These are phyloP conservation scores for Entomobrya multifasciata DNA, from an alignment of 2,888 invertebrate genomes.

Conservation along the genomic window DNA sequence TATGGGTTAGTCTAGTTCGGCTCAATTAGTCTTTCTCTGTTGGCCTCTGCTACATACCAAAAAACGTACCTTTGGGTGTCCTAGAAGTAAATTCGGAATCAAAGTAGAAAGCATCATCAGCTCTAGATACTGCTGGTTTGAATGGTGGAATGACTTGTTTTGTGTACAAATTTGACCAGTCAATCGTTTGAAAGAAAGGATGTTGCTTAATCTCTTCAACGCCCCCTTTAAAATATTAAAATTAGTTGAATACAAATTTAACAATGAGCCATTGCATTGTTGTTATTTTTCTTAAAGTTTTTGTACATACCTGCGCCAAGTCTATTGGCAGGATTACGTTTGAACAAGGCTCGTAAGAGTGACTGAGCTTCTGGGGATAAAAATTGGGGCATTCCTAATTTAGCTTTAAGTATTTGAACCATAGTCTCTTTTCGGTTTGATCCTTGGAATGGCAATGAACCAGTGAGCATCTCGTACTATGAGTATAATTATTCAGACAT, in stretches of 20 bases:
- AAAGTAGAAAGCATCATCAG: constrained; percentile 98
- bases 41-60: constrained; percentile 47
- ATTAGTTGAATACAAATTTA: too few relatives aligned
- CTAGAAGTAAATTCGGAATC: constrained; percentile 99
- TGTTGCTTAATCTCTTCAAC: constrained; percentile 94
- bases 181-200: constrained; percentile 95
- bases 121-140: constrained; percentile 91
- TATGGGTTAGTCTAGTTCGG: background rate
- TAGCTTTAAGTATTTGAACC: constrained; percentile 98
- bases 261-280: too few relatives aligned
- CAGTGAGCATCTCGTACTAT: constrained; percentile 99
- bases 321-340: constrained; percentile 96
- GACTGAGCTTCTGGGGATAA: constrained; percentile 97
- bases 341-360: constrained; percentile 95
- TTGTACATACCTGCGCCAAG: constrained; percentile 84
- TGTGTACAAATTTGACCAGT: constrained; percentile 92
- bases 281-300: too few relatives aligned
- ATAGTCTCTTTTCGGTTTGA: constrained; percentile 97
- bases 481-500: too few relatives aligned
- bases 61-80: constrained; percentile 89
- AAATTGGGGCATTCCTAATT: constrained; percentile 98
- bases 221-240: constrained; percentile 82
- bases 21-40: constrained; percentile 47
- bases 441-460: constrained; percentile 98
- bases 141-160: constrained; percentile 97